These are phyloP conservation scores for Lasiurus borealis DNA, from an alignment of 2,113 vertebrate genomes.

Conservation along the genomic window DNA sequence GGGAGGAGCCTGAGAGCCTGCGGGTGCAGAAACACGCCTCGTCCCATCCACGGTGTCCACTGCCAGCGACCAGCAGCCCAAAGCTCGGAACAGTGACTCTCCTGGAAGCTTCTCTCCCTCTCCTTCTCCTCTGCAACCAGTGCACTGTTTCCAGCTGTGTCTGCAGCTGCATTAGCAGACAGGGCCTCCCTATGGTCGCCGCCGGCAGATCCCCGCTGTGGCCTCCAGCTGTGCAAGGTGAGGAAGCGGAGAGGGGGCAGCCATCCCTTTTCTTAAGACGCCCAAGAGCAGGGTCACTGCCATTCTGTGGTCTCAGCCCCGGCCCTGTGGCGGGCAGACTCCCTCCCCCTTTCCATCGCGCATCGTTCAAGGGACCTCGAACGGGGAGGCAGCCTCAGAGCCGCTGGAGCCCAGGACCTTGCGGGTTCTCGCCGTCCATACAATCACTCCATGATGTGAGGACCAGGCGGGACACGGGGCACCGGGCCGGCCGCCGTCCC, in stretches of 20 bases:
- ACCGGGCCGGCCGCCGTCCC: background rate
- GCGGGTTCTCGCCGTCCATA: background rate
- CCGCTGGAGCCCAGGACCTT: background rate
- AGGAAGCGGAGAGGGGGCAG: background rate
- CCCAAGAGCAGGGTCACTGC: background rate
- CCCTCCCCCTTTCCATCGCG: background rate
- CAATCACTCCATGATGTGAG: background rate
- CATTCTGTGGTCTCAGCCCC: background rate
- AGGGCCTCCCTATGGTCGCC: background rate
- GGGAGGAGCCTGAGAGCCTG: background rate
- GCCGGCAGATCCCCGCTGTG: background rate
- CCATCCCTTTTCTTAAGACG: no score
- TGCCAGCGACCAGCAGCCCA: background rate
- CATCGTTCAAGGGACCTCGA: background rate
- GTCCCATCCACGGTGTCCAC: background rate
- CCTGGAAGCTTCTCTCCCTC: no score
- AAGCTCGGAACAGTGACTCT: background rate
- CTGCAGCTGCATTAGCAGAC: background rate
- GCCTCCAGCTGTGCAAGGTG: background rate
- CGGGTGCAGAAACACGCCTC: background rate
- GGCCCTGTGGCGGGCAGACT: background rate
- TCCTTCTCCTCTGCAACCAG: no score
- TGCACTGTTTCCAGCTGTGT: slow-evolving; percentile 5
- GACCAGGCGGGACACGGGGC: background rate
- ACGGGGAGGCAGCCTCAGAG: background rate